These are phyloP conservation scores for Corythornis leucogaster DNA, from an alignment of 2,797 vertebrate genomes.

Conservation along the genomic window DNA sequence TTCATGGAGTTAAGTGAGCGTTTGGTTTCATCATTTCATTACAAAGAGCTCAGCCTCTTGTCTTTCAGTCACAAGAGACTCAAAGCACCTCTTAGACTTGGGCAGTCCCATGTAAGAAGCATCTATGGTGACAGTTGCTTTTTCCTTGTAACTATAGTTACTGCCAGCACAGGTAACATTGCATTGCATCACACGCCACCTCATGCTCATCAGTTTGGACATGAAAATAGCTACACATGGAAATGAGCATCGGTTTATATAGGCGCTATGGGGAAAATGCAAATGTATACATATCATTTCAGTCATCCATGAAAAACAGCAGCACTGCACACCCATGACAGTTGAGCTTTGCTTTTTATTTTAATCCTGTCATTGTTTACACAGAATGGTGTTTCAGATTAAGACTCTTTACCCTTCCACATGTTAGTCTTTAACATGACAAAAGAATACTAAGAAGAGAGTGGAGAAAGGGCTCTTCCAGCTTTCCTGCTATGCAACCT, in stretches of 20 bases:
- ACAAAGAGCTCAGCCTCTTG: not conserved
- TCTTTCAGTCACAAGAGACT: not conserved
- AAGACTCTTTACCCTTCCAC: conserved; percentile 17
- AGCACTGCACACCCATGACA: not conserved
- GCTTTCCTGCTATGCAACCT: not conserved
- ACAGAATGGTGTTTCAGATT: conserved; percentile 27
- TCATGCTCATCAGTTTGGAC: accelerated
- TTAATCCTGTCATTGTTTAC: conserved; percentile 24
- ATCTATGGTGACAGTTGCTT: not conserved
- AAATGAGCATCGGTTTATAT: not conserved
- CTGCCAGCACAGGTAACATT: not conserved
- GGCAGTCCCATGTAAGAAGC: accelerated
- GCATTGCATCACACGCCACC: not conserved
- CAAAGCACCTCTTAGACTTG: not conserved
- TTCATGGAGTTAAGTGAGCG: not conserved
- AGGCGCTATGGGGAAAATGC: conserved; percentile 19
- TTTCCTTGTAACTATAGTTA: not conserved
- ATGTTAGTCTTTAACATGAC: conserved; percentile 16
- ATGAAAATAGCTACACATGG: not conserved
- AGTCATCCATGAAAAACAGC: conserved; percentile 25
- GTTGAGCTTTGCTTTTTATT: not conserved
- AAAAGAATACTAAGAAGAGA: conserved; percentile 5
- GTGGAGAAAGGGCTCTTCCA: not conserved
- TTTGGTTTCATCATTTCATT: not conserved
- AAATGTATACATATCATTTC: conserved; percentile 49